These are phyloP conservation scores for Oscheius sp. DNA, from an alignment of 2,888 invertebrate species.

Conservation along the genomic window DNA sequence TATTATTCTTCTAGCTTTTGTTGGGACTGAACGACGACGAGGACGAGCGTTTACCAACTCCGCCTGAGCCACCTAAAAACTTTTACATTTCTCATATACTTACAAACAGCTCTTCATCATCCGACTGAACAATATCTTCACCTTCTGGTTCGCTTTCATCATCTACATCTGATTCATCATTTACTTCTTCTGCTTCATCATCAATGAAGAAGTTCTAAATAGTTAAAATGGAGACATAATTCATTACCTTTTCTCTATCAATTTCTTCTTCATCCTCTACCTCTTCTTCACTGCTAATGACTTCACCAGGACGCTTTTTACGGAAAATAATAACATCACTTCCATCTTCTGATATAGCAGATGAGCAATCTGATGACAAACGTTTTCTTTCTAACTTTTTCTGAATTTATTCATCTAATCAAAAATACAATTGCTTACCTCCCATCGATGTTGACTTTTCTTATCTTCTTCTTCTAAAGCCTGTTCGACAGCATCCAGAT, in stretches of 20 bases:
- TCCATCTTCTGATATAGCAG: background rate
- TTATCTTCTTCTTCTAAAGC: constrained; percentile 8
- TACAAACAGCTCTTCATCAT: constrained; percentile 13
- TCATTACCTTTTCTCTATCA: constrained; percentile 1
- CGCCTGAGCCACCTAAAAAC: background rate
- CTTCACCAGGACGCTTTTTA: background rate
- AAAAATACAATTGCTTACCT: background rate
- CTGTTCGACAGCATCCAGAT: constrained; percentile 8
- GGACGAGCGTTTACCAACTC: background rate
- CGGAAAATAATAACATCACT: constrained; percentile 9
- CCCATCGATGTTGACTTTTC: background rate
- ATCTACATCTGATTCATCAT: background rate
- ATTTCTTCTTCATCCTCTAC: background rate
- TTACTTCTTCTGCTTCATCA: constrained; percentile 19
- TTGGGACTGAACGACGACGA: background rate
- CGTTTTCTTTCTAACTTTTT: background rate
- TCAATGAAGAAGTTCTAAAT: constrained; percentile 21
- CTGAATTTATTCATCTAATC: background rate
- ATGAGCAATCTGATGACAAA: constrained; percentile 12
- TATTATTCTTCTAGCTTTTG: background rate
- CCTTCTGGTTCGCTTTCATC: constrained; percentile 24
- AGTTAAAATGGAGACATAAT: too few relatives aligned
- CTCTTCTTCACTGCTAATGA: background rate
- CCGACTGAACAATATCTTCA: constrained; percentile 1
- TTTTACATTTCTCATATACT: background rate